Conservation (phyloP, 2,797 vertebrate species). For the Acropternis orthonyx region DNA sequence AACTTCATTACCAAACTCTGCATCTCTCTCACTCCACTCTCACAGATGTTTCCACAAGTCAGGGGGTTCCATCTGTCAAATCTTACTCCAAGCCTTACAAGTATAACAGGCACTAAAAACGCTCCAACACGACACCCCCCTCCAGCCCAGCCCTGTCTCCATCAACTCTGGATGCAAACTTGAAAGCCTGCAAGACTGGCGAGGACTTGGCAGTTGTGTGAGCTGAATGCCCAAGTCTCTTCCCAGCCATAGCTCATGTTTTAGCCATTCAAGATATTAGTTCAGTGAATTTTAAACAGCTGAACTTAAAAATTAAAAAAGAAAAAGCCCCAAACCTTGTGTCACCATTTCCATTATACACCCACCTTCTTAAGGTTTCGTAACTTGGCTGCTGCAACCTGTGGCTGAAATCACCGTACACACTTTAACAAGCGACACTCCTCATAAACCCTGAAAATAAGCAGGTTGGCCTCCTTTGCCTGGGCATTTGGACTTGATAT, state of each 20-base stretch:
- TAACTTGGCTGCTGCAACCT: background rate
- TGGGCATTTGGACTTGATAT: background rate
- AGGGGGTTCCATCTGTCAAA: background rate
- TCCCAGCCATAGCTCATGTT: background rate
- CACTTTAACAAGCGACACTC: background rate
- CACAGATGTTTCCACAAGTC: background rate
- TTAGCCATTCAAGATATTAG: background rate
- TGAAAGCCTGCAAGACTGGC: fast-evolving
- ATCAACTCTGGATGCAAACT: background rate
- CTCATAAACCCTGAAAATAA: background rate
- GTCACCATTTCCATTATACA: conserved; percentile 17
- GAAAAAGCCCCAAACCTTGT: background rate
- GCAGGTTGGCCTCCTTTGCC: background rate
- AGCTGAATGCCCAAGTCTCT: background rate
- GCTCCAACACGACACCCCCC: background rate
- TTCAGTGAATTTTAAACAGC: background rate
- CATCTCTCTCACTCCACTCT: background rate
- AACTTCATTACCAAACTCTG: background rate
- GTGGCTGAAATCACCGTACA: conserved; percentile 36
- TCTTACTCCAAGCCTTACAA: background rate
- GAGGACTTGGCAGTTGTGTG: background rate
- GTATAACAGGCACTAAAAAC: background rate
- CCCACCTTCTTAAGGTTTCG: background rate
- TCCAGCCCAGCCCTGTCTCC: background rate
- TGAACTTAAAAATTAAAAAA: background rate